Evolutionary conservation across 64 coral and sea anemone species (phyloP).

Genomic region (Catalaphyllia jardinei): DNA sequence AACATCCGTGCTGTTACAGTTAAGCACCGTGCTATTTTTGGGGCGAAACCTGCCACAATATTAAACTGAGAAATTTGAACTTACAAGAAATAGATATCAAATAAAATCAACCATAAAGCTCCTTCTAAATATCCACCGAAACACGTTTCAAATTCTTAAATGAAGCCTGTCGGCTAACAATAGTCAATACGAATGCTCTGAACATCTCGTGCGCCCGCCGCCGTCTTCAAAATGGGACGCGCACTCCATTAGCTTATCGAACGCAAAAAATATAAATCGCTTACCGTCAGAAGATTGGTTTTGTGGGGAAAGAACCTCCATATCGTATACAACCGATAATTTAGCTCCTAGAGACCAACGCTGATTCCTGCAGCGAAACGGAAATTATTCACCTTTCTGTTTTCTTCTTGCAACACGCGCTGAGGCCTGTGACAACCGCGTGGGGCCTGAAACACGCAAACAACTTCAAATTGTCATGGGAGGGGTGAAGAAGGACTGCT

Average conservation of each 20-base stretch:
- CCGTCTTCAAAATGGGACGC: not conserved
- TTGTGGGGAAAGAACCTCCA: constrained; percentile 37
- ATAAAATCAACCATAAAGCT: not conserved
- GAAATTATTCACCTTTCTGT: constrained; percentile 11
- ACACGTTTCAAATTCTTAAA: not conserved
- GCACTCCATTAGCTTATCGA: not conserved
- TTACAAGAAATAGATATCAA: not conserved
- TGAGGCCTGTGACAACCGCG: constrained; percentile 38
- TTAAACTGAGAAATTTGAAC: not conserved
- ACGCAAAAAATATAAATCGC: not conserved
- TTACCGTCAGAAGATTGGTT: constrained; percentile 29
- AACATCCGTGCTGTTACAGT: not conserved
- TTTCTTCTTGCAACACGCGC: constrained; percentile 42
- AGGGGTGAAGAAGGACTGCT: not conserved
- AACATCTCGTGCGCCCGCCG: not conserved
- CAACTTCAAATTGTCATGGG: not conserved
- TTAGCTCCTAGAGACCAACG: not conserved
- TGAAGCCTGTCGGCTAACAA: not conserved
- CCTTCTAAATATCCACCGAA: not conserved
- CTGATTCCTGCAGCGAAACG: constrained; percentile 36
- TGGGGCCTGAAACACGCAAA: not conserved
- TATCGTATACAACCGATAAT: not conserved
- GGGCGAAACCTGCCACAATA: not conserved
- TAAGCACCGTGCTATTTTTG: constrained; percentile 12
- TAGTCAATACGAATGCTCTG: not conserved